A percentile compares a stretch with the other conserved stretches of the same genome.
phyloP scores from a whole-genome alignment of 2,113 vertebrate genomes.

The Etheostoma cragini region DNA sequence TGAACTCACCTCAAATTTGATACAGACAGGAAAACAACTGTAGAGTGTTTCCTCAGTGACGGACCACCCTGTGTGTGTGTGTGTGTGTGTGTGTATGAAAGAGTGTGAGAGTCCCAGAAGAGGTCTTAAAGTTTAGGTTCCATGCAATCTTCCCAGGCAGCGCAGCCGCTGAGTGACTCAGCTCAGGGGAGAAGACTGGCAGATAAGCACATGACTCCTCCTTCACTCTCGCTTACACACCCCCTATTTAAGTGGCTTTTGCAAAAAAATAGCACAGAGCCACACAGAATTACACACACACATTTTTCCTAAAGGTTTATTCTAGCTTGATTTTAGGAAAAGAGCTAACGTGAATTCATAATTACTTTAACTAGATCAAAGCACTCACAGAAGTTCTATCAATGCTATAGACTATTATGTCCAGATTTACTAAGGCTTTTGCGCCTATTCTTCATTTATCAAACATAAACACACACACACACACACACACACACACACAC shows the following conservation, averaged over 20 bases:
- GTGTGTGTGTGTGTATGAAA: conserved; percentile 10
- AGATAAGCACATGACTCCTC: conserved; percentile 54
- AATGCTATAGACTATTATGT: not conserved
- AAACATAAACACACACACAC: not conserved
- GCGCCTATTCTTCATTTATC: not conserved
- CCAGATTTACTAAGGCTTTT: not conserved
- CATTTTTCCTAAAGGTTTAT: not conserved
- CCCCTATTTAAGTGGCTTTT: conserved; percentile 43
- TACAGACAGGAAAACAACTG: conserved; percentile 9
- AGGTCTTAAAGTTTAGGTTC: conserved; percentile 41
- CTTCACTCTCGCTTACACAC: conserved; percentile 44
- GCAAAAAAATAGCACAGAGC: conserved; percentile 2
- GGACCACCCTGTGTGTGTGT: conserved; percentile 8
- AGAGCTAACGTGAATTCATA: not conserved
- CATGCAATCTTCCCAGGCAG: conserved; percentile 57
- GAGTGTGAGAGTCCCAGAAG: conserved; percentile 39
- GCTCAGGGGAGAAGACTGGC: conserved; percentile 21
- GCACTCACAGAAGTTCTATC: not conserved
- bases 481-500: not conserved
- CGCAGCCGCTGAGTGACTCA: conserved; percentile 45
- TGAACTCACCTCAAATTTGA: conserved; percentile 60
- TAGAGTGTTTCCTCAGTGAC: conserved; percentile 13
- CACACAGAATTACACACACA: not conserved
- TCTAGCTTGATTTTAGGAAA: not conserved
- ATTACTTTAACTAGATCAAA: not conserved